phyloP scores from a whole-genome alignment of 2,888 invertebrate genomes.

The Hipparchia sbordonii region DNA sequence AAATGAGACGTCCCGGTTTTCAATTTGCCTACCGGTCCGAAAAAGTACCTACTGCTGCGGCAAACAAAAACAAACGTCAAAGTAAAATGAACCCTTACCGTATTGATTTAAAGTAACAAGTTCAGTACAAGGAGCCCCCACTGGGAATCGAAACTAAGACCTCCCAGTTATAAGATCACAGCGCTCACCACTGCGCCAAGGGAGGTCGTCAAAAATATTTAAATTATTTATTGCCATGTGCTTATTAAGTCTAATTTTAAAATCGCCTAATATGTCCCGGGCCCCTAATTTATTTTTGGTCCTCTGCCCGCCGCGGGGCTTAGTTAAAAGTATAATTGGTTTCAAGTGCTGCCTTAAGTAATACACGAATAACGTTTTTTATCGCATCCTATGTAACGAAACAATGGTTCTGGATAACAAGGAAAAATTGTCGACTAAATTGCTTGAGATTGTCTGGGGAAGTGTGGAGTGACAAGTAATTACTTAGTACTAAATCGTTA shows the following conservation, averaged over 20 bases:
- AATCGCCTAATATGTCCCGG: constrained; percentile 49
- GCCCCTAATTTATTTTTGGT: constrained; percentile 55
- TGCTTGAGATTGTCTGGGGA: constrained; percentile 27
- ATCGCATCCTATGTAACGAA: constrained; percentile 51
- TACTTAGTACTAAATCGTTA: constrained; percentile 17
- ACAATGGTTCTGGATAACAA: constrained; percentile 53
- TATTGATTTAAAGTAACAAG: too few relatives aligned
- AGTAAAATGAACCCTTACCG: too few relatives aligned
- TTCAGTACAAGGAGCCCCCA: too few relatives aligned
- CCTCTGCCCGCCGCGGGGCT: constrained; percentile 49
- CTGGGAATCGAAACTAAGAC: too few relatives aligned
- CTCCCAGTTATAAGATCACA: too few relatives aligned
- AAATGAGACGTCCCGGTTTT: constrained; percentile 30
- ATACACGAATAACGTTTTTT: constrained; percentile 59
- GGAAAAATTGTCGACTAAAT: constrained; percentile 43
- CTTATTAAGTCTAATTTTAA: neutral
- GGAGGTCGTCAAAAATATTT: too few relatives aligned
- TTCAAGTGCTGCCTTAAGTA: constrained; percentile 66
- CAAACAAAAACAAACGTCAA: neutral
- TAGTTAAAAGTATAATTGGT: constrained; percentile 72
- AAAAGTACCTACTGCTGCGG: constrained; percentile 13
- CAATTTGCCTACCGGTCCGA: constrained; percentile 22
- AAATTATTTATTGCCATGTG: too few relatives aligned
- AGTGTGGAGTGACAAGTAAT: constrained; percentile 29
- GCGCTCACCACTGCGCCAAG: too few relatives aligned